Percentiles rank a stretch among this genome's conserved stretches.
phyloP scores from a whole-genome alignment of 2,888 invertebrate genomes.

The Strigamia crassipes region DNA sequence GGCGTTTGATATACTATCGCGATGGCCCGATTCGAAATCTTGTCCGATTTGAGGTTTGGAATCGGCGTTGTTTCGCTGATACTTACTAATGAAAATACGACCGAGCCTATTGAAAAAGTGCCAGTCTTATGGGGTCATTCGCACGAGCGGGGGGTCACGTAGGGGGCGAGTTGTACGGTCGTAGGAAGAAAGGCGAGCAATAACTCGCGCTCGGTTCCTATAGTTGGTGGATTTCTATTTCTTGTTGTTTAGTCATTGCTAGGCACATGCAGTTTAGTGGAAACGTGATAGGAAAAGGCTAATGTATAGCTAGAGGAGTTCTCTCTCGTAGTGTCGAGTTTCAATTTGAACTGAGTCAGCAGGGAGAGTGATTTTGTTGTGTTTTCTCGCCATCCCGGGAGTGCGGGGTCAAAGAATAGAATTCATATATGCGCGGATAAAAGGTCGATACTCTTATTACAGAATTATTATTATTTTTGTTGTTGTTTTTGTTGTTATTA shows the following conservation, averaged over 20 bases:
- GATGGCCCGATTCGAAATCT: too few species aligned
- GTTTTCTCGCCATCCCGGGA: background rate
- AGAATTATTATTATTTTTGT: background rate
- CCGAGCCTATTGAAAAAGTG: background rate
- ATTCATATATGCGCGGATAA: background rate
- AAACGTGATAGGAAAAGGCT: slow-evolving; percentile 1
- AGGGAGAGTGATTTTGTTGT: background rate
- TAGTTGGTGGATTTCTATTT: background rate
- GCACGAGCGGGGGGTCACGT: background rate
- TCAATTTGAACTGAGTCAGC: slow-evolving; percentile 4
- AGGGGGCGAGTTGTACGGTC: background rate
- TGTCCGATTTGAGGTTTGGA: too few species aligned
- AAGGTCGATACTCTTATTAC: background rate
- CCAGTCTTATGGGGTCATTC: background rate
- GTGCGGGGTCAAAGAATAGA: background rate
- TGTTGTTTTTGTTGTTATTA: background rate
- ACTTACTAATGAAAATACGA: background rate
- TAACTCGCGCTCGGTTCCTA: background rate
- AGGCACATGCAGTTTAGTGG: background rate
- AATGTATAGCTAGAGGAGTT: slow-evolving; percentile 4
- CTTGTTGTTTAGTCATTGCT: background rate
- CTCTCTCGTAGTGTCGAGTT: background rate
- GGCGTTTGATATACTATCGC: too few species aligned
- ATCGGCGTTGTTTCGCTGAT: background rate
- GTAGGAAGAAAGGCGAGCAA: background rate